Evolutionary conservation across 2,113 vertebrate species (phyloP).

Genomic region (Naja naja): DNA sequence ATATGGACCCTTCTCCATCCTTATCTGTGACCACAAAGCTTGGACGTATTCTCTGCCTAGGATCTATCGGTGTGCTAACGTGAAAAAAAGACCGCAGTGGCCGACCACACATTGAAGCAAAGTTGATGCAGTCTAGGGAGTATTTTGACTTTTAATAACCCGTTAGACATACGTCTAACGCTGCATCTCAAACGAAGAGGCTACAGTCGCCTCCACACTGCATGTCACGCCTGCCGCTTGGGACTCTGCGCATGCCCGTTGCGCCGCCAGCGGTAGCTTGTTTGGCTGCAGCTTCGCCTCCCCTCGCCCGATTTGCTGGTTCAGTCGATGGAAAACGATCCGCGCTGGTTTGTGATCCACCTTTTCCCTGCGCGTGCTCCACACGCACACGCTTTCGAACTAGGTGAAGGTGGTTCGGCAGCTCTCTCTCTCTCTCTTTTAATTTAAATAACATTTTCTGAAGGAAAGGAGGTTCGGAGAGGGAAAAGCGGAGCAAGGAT

Average conservation of each 20-base stretch:
- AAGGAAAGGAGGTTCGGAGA: neutral
- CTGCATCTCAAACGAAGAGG: neutral
- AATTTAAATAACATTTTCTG: neutral
- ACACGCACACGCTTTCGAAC: neutral
- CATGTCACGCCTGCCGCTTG: neutral
- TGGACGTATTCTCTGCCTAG: neutral
- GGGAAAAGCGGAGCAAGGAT: conserved; percentile 11
- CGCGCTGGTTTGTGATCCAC: neutral
- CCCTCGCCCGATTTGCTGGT: neutral
- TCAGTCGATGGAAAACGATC: neutral
- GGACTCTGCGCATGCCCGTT: conserved; percentile 6
- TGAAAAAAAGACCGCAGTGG: no score
- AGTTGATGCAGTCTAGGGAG: neutral
- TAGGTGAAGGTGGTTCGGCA: neutral
- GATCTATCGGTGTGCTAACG: neutral
- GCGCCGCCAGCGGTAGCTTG: neutral
- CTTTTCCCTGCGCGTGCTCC: no score
- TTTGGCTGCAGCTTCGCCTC: neutral
- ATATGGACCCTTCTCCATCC: no score
- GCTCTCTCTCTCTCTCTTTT: neutral
- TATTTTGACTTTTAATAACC: neutral
- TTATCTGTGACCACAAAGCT: neutral
- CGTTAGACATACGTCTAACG: neutral
- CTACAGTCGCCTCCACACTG: neutral
- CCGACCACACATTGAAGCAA: neutral